phyloP scores from a whole-genome alignment of 2,113 vertebrate genomes.

The Trinectes maculatus region DNA sequence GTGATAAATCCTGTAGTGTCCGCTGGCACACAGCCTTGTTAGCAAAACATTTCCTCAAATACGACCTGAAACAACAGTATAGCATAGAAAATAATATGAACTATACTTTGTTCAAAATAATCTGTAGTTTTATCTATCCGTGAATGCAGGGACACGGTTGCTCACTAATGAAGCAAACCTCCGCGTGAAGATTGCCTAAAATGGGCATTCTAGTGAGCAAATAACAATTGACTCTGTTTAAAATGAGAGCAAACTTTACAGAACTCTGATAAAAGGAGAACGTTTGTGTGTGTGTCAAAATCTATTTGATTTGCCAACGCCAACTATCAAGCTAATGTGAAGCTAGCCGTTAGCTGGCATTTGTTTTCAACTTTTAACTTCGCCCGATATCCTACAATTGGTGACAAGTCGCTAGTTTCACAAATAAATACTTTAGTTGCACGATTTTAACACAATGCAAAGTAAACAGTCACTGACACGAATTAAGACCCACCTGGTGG shows the following conservation, averaged over 20 bases:
- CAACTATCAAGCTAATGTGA: slow-evolving; percentile 37
- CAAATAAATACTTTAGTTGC: neutral
- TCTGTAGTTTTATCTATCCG: rapidly evolving
- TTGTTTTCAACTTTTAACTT: slow-evolving; percentile 51
- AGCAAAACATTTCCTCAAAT: slow-evolving; percentile 14
- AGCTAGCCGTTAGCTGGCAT: slow-evolving; percentile 52
- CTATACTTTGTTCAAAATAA: no score
- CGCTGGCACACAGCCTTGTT: slow-evolving; percentile 4
- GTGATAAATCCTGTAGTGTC: neutral
- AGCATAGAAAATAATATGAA: neutral
- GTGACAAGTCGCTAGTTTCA: neutral
- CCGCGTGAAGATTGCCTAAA: slow-evolving; percentile 46
- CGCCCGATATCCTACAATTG: neutral
- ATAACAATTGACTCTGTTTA: slow-evolving; percentile 19
- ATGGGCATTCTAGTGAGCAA: slow-evolving; percentile 38
- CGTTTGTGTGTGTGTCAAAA: neutral
- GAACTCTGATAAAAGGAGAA: rapidly evolving
- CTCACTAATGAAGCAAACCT: neutral
- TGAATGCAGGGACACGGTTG: neutral
- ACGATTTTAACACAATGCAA: neutral
- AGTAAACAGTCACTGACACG: neutral
- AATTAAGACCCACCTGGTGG: slow-evolving; percentile 66
- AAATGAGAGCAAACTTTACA: neutral
- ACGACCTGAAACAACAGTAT: neutral
- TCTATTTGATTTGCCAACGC: neutral